Base-by-base conservation (phyloP, 2,888 invertebrate genomes). In the Philopedon plagiatum region DNA sequence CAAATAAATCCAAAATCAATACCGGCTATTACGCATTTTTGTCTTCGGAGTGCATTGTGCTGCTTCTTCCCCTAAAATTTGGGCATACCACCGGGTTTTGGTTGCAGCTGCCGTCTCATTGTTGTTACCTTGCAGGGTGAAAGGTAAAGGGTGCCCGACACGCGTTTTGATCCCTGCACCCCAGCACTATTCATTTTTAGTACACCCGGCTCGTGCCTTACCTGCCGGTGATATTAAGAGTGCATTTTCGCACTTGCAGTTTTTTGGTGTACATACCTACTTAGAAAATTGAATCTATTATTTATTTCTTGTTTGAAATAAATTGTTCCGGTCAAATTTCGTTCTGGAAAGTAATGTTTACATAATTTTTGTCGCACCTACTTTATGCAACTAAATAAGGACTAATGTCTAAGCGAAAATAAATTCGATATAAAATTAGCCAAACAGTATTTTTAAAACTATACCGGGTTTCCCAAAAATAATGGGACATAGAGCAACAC, bases 81-180 rank as follows among this genome's bases (percentile, higher is more conserved):
- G 11, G 29, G 21, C 39, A 41, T 58, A 73, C 67, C 73, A 69
- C 68, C 64, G 67, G 75, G 67, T 76, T 74, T 77, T 63, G 67
- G 74, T 72, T 77, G 79, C 81, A 81, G 81, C 81, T 81, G 81
- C 77, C 79, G 77, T 74, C 75, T 75, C 76, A 80, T 81, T 81
- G 80, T 81, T 81, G 76, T 70, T 72, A 49, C 75, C 58, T 63
- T 60, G 49, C 68, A 68, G 78, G 80, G 80, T 78, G 79, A 80
- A 81, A 81, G 79, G 80, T 79, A 80, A 81, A 81, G 80, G 81
- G 81, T 81, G 80, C 68, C 80, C 75, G 79, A 78, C 80, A 80
- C 81, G 81, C 80, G 81, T 75, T 77, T 64, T 69, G 63, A 74
- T 69, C 71, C 75, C 67, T 72, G 39, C 56, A 60, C 71, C 57